Base-by-base conservation (phyloP, 2,888 invertebrate species). In the Cantharis flavilabris region DNA sequence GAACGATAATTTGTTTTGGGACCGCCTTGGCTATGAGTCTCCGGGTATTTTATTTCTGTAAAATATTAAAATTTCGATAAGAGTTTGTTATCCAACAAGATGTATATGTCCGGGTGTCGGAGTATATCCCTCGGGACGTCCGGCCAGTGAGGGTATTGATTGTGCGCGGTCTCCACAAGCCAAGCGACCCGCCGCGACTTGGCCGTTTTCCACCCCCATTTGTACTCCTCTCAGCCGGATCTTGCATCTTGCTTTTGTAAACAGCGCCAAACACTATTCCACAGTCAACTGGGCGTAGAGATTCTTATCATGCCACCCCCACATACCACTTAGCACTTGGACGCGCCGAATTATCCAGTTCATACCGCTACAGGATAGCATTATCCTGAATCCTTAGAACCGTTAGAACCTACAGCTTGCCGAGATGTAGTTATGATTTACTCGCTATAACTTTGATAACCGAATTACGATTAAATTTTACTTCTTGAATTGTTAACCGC, bases 41-140 rank as follows among this genome's bases (percentile, higher is more conserved):
- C n/a, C 13, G 49, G 49, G n/a, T 49, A n/a, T n/a, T 49, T 49
- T 49, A 49, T 49, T 67, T 67, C n/a, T 20, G 18, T 67, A 67
- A 67, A 67, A 67, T 67, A 67, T 33, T 30, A 49, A 33, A 70
- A 33, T 76, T 72, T 71, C 76, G 76, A 76, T 76, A 72, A 76
- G 72, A 76, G 76, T 72, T 62, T 30, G 69, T 69, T 69, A 67
- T 67, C 49, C 75, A 62, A 72, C 76, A 76, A 76, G 73, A 73
- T 75, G 75, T 79, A 72, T 79, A 76, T 74, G 74, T 79, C 74
- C 78, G 69, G 74, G 78, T 77, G 77, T 77, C 77, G 71, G 77
- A 64, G 76, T 79, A 71, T 79, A 79, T 79, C 80, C 80, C 78
- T 81, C 73, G 80, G 80, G 80, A 81, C 78, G 80, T 79, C 80